These are phyloP conservation scores for Dermolepida albohirtum DNA, from an alignment of 2,888 invertebrate species.

Conservation along the genomic window DNA sequence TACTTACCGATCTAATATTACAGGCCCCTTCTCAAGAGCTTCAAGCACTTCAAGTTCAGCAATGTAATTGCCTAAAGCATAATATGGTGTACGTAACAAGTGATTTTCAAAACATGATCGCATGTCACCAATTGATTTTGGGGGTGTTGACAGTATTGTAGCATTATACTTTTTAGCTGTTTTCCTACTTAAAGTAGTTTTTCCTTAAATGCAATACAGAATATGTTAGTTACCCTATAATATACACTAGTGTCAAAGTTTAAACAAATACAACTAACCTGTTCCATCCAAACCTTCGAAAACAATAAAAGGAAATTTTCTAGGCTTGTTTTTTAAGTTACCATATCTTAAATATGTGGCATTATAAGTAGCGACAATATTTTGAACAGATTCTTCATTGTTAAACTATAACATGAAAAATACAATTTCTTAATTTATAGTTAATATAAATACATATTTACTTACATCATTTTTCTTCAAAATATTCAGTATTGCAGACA, in stretches of 20 bases:
- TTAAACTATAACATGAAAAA: conserved; percentile 38
- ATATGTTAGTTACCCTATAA: not conserved
- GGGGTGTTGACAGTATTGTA: conserved; percentile 61
- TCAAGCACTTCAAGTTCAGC: conserved; percentile 61
- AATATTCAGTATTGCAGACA: conserved; percentile 50
- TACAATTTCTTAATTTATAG: conserved; percentile 5
- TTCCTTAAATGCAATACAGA: conserved; percentile 56
- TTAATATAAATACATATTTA: conserved; percentile 4
- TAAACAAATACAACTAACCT: conserved; percentile 53
- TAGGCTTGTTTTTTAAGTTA: conserved; percentile 39
- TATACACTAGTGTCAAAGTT: not conserved
- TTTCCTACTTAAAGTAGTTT: conserved; percentile 61
- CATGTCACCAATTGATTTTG: conserved; percentile 59
- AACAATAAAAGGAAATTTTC: conserved; percentile 63
- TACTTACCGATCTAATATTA: conserved; percentile 65
- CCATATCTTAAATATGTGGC: conserved; percentile 43
- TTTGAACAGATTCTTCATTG: conserved; percentile 47
- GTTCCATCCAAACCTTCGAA: conserved; percentile 67
- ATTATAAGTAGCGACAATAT: conserved; percentile 57
- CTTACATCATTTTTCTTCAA: conserved; percentile 51
- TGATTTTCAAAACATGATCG: conserved; percentile 60
- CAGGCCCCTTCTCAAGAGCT: conserved; percentile 57
- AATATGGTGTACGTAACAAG: conserved; percentile 62
- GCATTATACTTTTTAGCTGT: conserved; percentile 60
- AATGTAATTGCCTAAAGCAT: conserved; percentile 66